phyloP scores from a whole-genome alignment of 2,888 invertebrate genomes.

The Napeogenes sylphis region DNA sequence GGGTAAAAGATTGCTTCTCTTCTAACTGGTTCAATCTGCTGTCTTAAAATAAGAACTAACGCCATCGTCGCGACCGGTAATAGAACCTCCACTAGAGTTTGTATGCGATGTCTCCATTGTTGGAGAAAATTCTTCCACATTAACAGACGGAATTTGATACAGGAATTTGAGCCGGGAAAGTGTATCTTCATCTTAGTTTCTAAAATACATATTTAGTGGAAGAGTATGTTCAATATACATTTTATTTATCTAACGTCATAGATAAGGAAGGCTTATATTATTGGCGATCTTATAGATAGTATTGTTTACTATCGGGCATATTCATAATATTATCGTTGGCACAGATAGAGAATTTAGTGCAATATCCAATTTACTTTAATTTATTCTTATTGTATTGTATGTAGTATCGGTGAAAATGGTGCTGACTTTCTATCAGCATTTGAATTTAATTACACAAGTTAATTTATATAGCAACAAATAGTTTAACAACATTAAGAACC shows the following conservation, averaged over 20 bases:
- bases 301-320: too few species aligned
- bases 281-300: too few species aligned
- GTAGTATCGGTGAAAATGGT: too few species aligned
- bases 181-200: constrained; percentile 32
- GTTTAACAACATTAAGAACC: too few species aligned
- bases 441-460: too few species aligned
- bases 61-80: constrained; percentile 82
- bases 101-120: constrained; percentile 83
- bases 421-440: too few species aligned
- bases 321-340: too few species aligned
- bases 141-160: constrained; percentile 81
- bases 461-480: too few species aligned
- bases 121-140: constrained; percentile 91
- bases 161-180: constrained; percentile 47
- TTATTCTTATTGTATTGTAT: too few species aligned
- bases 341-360: too few species aligned
- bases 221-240: not conserved
- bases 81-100: constrained; percentile 82
- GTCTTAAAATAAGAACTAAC: constrained; percentile 83
- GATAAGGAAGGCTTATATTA: not conserved
- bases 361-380: too few species aligned
- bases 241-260: not conserved
- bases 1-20: constrained; percentile 41
- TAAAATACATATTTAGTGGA: not conserved
- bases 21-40: constrained; percentile 78